These are phyloP conservation scores for Scaptomyza montana DNA, from an alignment of 1,140 invertebrate genomes.

Conservation along the genomic window DNA sequence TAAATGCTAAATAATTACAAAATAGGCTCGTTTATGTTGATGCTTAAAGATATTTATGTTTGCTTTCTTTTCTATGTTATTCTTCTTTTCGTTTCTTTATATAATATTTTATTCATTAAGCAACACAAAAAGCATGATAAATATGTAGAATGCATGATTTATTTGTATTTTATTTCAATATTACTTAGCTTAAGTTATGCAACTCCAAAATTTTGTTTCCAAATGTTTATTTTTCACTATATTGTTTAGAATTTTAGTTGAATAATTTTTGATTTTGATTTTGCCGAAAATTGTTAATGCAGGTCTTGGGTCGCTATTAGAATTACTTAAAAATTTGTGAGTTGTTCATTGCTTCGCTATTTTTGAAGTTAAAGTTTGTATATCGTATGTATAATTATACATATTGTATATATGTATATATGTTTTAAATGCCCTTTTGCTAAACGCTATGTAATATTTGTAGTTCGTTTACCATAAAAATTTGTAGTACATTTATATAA, in stretches of 20 bases:
- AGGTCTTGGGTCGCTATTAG: constrained; percentile 54
- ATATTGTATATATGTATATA: constrained; percentile 54
- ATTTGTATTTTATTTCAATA: constrained; percentile 29
- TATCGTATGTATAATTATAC: constrained; percentile 52
- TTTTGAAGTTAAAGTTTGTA: constrained; percentile 20
- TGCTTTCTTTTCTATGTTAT: not conserved
- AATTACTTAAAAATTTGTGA: constrained; percentile 78
- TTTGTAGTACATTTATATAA: constrained; percentile 73
- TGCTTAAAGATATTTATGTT: constrained; percentile 29
- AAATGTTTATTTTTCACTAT: constrained; percentile 36
- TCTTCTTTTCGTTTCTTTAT: constrained; percentile 15
- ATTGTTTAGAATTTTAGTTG: constrained; percentile 45
- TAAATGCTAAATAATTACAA: constrained; percentile 64
- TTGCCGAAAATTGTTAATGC: constrained; percentile 69
- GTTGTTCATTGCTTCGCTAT: constrained; percentile 28
- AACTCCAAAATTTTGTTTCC: constrained; percentile 33
- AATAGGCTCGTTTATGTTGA: constrained; percentile 37
- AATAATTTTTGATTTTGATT: constrained; percentile 73
- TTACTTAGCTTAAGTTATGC: constrained; percentile 53
- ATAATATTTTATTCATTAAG: constrained; percentile 36
- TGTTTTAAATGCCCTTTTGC: constrained; percentile 69
- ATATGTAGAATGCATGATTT: constrained; percentile 57
- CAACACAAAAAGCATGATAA: constrained; percentile 69
- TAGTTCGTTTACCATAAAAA: constrained; percentile 76
- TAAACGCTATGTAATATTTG: constrained; percentile 78